Conservation (phyloP, 2,888 invertebrate genomes). For the Sesia apiformis region DNA sequence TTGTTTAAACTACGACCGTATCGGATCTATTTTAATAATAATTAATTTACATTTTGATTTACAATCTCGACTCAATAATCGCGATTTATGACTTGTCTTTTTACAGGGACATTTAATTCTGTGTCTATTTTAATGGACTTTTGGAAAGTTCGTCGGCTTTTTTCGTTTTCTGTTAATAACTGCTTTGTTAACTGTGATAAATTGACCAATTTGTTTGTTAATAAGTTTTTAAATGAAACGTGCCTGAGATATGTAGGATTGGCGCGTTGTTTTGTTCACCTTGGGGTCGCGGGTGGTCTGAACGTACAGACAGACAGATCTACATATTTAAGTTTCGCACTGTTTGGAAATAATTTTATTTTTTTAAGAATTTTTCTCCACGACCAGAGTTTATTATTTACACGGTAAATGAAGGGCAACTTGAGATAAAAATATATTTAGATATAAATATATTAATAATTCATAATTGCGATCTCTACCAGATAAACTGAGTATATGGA, state of each 20-base stretch:
- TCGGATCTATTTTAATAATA: neutral
- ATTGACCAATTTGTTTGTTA: constrained; percentile 29
- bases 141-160: neutral
- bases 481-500: no score
- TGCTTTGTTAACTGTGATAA: constrained; percentile 30
- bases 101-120: neutral
- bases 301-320: neutral
- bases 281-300: neutral
- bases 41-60: neutral
- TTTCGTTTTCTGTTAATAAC: neutral
- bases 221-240: constrained; percentile 1
- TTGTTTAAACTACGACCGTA: neutral
- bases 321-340: neutral
- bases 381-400: no score
- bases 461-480: no score
- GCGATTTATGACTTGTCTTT: neutral
- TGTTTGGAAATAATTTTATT: neutral
- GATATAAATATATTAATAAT: no score
- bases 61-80: neutral
- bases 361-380: no score
- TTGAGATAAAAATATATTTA: no score
- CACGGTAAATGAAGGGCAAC: no score
- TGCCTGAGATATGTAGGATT: neutral
- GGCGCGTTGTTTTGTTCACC: neutral
- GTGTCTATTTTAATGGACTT: neutral